Evolutionary conservation across 2,888 invertebrate species (phyloP), one percentile per base, ranked within the genome.

Genomic region (Amitus sp.): DNA sequence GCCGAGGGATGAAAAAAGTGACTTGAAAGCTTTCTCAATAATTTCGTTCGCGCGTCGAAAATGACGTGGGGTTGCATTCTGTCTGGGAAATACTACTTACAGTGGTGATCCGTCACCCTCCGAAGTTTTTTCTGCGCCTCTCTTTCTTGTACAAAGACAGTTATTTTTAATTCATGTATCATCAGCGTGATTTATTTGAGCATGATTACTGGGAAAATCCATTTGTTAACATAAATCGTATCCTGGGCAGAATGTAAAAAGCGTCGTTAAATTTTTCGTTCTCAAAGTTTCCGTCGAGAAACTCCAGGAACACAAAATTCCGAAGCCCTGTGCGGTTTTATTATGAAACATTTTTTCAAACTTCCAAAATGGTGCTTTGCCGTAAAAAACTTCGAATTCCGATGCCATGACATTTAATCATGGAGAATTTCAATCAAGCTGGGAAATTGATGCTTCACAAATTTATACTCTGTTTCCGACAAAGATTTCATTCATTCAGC

Each of bases 141-240:
- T n/a, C n/a, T 48, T 43, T 50, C 47, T 50, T 48, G 27, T 18
- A 30, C 45, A 37, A 55, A 40, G 27, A 54, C 47, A 55, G 61
- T 58, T 57, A 62, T 47, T 62, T 62, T 58, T 62, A 62, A 62
- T 62, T 57, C 54, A 54, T 34, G 43, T 50, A 43, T 47, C 47
- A 53, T 46, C 34, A 51, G 50, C 49, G 46, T 54, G 62, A 62
- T 62, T 62, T 57, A 62, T 62, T 54, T 54, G 34, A 47, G 20
- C 53, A 42, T 17, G 56, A 47, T 50, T 54, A 28, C 45, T 34
- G 23, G 19, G 7, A 18, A 19, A 50, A 51, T 37, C 13, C 37
- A 37, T 37, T 15, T 37, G 46, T 46, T 23, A 19, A 9, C 10
- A 18, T 42, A 42, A 42, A 9, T 42, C 37, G 12, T 37, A 3